Evolutionary conservation across 2,888 invertebrate genomes (phyloP), one percentile per base, ranked within the genome.

Genomic region (Conomelus anceps): DNA sequence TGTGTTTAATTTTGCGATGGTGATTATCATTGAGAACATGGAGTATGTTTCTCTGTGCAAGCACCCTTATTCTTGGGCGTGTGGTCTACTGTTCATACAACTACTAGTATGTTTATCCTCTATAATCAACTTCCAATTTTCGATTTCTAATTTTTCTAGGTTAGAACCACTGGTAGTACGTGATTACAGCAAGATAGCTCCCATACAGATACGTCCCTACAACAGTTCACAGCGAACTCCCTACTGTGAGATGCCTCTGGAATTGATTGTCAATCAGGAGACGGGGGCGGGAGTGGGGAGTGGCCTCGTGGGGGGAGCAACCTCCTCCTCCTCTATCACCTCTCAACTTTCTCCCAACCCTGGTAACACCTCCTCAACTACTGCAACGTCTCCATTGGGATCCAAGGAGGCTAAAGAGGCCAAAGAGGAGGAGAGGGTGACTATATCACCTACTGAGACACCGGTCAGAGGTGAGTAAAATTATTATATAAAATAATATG

Each of bases 131-230:
- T 84, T 7, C 3, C 13, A 84, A 84, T 84, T 22, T 22, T 85
- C 41, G 11, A 13, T 41, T 41, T 13, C 22, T 22, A 85, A 23
- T 23, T 4, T 24, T 84, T 90, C n/a, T 91, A 93, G 96, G 91
- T 93, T 96, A 93, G 96, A 96, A 92, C 96, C 96, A 26, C 93
- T 96, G 88, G 92, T 96, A 88, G 94, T 95, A 91, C 94, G 94
- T 90, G 94, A 94, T 88, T 96, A 95, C 91, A 93, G 94, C 63
- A 94, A 94, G 91, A 94, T 95, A 63, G 94, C 94, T 90, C 96
- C 96, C 63, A 93, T 96, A 89, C 93, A 94, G 22, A 95, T 96
- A 90, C 94, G 95, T 89, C 93, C 94, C 0, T 94, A 94, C 91
- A 94, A 94, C 89, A 93, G 93, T 91, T 87, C 93, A 89, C 91